phyloP scores from a whole-genome alignment of 2,113 vertebrate species.

The Elachura formosa region DNA sequence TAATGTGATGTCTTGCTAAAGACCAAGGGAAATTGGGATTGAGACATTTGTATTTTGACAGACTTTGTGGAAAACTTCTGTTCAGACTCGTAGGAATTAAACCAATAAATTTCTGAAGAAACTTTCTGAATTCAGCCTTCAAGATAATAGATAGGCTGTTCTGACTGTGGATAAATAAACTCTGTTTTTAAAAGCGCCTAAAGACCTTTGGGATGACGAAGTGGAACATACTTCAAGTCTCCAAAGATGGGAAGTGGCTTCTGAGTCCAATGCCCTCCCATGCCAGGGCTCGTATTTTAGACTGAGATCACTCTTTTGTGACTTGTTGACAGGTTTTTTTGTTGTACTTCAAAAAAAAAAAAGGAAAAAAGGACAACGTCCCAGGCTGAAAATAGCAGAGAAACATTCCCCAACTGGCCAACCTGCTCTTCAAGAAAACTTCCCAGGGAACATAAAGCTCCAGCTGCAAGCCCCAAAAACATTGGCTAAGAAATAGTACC shows the following conservation, averaged over 20 bases:
- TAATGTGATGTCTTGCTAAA: constrained; percentile 42
- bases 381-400: constrained; percentile 40
- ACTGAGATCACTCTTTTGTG: constrained; percentile 53
- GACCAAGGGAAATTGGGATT: constrained; percentile 32
- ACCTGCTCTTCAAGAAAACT: constrained; percentile 41
- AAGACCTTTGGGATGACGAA: constrained; percentile 46
- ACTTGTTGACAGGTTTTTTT: constrained; percentile 52
- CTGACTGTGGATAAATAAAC: constrained; percentile 52
- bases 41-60: constrained; percentile 52
- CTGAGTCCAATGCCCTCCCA: constrained; percentile 47
- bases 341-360: neutral
- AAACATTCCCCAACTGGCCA: constrained; percentile 32
- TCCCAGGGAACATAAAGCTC: neutral
- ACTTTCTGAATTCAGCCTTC: constrained; percentile 43
- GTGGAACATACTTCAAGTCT: constrained; percentile 62
- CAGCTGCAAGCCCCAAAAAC: neutral
- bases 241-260: constrained; percentile 63
- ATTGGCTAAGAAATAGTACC: fast-evolving
- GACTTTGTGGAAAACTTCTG: constrained; percentile 47
- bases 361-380: neutral
- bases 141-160: constrained; percentile 60
- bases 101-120: constrained; percentile 53
- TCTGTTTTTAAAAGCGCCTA: constrained; percentile 43
- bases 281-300: constrained; percentile 54
- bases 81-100: constrained; percentile 51